phyloP scores from a whole-genome alignment of 2,113 vertebrate genomes.

The Bubo scandiacus region DNA sequence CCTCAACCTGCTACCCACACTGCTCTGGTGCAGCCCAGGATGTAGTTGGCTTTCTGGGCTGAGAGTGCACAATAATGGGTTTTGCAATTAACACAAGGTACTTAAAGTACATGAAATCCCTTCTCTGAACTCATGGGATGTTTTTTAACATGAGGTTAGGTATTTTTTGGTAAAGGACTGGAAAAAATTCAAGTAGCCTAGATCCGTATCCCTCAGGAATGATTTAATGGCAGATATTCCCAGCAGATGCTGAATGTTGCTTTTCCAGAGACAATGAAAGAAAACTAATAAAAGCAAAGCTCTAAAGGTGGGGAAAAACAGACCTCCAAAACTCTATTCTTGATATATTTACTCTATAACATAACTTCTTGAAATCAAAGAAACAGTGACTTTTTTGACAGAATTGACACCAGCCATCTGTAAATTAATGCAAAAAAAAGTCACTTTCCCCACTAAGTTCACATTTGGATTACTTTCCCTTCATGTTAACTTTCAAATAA shows the following conservation, averaged over 20 bases:
- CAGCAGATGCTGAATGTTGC: background rate
- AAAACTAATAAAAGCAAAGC: background rate
- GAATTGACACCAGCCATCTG: background rate
- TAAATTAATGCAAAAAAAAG: background rate
- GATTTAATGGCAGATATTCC: background rate
- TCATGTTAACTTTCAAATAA: constrained; percentile 16
- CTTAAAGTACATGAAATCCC: background rate
- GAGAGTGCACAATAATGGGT: background rate
- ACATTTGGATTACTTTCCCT: constrained; percentile 1
- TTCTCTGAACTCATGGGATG: background rate
- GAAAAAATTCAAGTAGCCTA: background rate
- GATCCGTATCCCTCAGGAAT: background rate
- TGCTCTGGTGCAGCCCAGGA: too few relatives aligned
- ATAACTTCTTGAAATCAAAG: background rate
- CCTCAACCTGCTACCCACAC: too few relatives aligned
- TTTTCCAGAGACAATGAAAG: background rate
- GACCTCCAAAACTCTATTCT: background rate
- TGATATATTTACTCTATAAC: background rate
- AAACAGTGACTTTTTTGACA: background rate
- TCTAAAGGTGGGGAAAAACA: background rate
- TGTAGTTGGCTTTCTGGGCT: too few relatives aligned
- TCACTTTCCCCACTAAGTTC: background rate
- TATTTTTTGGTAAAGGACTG: background rate
- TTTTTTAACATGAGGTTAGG: background rate
- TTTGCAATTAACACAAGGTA: background rate